Conservation (phyloP, 2,797 vertebrate species). For the Alca torda region DNA sequence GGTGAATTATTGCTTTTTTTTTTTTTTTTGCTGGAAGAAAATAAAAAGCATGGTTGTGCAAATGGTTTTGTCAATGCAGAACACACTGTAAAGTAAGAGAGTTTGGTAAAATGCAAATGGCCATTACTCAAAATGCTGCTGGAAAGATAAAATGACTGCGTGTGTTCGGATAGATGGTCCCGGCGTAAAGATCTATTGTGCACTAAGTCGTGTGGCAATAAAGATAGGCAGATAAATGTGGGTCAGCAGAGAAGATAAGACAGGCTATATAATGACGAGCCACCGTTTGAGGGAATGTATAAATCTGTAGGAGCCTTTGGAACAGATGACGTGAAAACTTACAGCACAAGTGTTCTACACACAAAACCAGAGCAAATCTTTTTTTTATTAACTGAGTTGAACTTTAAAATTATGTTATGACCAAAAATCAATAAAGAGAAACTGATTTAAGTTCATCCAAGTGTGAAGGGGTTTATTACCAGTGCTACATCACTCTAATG, state of each 20-base stretch:
- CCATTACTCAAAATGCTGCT: background rate
- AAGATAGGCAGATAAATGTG: slow-evolving; percentile 26
- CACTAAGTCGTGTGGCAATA: background rate
- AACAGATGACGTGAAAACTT: slow-evolving; percentile 68
- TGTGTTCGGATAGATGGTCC: background rate
- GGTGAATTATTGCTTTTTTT: background rate
- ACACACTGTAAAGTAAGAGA: background rate
- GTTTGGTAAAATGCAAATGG: background rate
- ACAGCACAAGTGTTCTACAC: slow-evolving; percentile 70
- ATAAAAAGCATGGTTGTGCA: rapidly evolving
- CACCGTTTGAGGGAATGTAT: slow-evolving; percentile 6
- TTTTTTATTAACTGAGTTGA: slow-evolving; percentile 87
- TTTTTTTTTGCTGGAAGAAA: background rate
- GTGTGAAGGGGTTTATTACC: slow-evolving; percentile 87
- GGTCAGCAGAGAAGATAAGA: slow-evolving; percentile 37
- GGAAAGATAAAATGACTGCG: background rate
- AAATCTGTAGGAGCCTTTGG: slow-evolving; percentile 48
- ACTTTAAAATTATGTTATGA: slow-evolving; percentile 89
- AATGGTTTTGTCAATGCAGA: background rate
- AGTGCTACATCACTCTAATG: slow-evolving; percentile 86
- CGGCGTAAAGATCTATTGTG: slow-evolving; percentile 10
- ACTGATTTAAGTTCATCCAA: slow-evolving; percentile 87
- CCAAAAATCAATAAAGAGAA: slow-evolving; percentile 89
- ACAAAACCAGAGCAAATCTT: slow-evolving; percentile 76
- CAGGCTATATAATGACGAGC: slow-evolving; percentile 34